phyloP scores from a whole-genome alignment of 2,888 invertebrate species.

The Apotomis turbidana region DNA sequence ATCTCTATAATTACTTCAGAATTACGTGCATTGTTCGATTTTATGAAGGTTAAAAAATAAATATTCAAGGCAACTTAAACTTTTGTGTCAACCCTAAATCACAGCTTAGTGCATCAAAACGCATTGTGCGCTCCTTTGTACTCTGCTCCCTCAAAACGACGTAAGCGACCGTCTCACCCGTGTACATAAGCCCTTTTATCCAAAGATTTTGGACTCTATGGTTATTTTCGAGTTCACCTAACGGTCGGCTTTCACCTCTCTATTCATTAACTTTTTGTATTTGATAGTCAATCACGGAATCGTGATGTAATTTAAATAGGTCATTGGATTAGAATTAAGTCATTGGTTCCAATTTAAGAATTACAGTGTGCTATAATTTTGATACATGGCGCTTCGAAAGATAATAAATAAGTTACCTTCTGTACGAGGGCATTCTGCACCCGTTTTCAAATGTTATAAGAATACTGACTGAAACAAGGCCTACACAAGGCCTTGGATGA shows the following conservation, averaged over 20 bases:
- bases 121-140: conserved; percentile 40
- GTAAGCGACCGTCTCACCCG: not conserved
- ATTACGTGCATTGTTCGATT: too few relatives aligned
- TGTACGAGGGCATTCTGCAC: too few relatives aligned
- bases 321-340: conserved; percentile 21
- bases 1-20: too few relatives aligned
- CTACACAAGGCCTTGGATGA: too few relatives aligned
- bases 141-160: conserved; percentile 1
- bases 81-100: conserved; percentile 32
- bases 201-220: conserved; percentile 13
- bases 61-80: not conserved
- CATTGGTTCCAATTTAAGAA: conserved; percentile 17
- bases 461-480: too few relatives aligned
- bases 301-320: conserved; percentile 33
- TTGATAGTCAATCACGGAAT: conserved; percentile 30
- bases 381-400: too few relatives aligned
- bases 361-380: too few relatives aligned
- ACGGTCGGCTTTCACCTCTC: conserved; percentile 38
- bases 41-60: not conserved
- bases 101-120: conserved; percentile 38
- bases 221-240: conserved; percentile 39
- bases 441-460: too few relatives aligned
- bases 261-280: conserved; percentile 32
- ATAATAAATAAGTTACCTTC: too few relatives aligned
- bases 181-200: not conserved